Evolutionary conservation across 1,140 invertebrate species (phyloP).

Genomic region (Parapsyche elsis): DNA sequence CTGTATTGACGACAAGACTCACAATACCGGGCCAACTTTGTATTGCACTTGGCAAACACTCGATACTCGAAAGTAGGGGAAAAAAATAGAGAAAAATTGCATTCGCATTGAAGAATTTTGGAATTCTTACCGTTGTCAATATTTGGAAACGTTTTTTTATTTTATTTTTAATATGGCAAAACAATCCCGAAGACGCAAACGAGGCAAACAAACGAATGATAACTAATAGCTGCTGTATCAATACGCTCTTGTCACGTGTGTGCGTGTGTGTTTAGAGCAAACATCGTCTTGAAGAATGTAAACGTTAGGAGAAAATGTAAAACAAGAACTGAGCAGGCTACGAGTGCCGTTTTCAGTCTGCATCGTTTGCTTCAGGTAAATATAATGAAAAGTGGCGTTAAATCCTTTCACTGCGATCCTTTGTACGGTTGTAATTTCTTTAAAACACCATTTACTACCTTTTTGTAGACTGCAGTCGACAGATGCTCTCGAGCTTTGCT

Average conservation of each 20-base stretch:
- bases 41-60: constrained; percentile 35
- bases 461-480: neutral
- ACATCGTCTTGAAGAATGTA: neutral
- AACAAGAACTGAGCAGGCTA: neutral
- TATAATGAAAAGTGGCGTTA: constrained; percentile 24
- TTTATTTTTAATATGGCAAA: neutral
- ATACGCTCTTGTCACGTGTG: neutral
- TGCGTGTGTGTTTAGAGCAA: neutral
- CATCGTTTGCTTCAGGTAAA: constrained; percentile 4
- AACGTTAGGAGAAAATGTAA: neutral
- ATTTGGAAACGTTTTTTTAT: neutral
- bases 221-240: neutral
- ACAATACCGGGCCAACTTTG: constrained; percentile 36
- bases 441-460: constrained; percentile 15
- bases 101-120: neutral
- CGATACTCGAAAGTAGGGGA: neutral
- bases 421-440: constrained; percentile 33
- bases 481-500: neutral
- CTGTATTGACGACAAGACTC: constrained; percentile 39
- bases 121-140: neutral
- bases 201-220: neutral
- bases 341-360: neutral
- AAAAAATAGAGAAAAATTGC: neutral
- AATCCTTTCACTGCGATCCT: neutral
- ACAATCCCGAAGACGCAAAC: neutral